Conservation (phyloP, 1,140 invertebrate genomes). For the Maniola jurtina region DNA sequence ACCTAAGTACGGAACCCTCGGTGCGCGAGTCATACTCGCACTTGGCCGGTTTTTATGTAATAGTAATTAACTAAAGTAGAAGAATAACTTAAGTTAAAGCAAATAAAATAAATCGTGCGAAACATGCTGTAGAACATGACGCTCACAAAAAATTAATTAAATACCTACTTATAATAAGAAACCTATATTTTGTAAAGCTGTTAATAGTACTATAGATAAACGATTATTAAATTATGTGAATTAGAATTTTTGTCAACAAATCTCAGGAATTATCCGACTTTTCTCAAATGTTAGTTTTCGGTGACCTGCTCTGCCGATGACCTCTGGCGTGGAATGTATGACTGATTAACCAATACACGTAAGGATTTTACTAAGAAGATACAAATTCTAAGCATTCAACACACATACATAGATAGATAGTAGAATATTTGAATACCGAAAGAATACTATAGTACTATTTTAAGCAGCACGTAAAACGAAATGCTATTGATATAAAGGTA, state of each 20-base stretch:
- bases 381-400: no score
- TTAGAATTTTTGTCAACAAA: no score
- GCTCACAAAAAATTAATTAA: constrained; percentile 15
- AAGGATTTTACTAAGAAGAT: no score
- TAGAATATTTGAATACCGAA: not conserved
- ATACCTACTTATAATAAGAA: not conserved
- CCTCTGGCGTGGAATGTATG: no score
- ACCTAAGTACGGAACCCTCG: no score
- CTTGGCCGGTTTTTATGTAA: not conserved
- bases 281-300: no score
- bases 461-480: constrained; percentile 28
- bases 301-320: no score
- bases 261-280: no score
- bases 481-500: constrained; percentile 1
- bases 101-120: constrained; percentile 9
- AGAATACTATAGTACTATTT: constrained; percentile 28
- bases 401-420: no score
- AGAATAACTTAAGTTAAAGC: constrained; percentile 18
- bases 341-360: no score
- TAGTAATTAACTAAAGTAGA: constrained; percentile 3
- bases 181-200: constrained; percentile 14
- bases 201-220: constrained; percentile 29
- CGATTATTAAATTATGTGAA: no score
- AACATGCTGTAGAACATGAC: constrained; percentile 19
- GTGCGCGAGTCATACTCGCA: no score